Conservation (phyloP, 2,113 vertebrate species). For the Macrotus californicus region DNA sequence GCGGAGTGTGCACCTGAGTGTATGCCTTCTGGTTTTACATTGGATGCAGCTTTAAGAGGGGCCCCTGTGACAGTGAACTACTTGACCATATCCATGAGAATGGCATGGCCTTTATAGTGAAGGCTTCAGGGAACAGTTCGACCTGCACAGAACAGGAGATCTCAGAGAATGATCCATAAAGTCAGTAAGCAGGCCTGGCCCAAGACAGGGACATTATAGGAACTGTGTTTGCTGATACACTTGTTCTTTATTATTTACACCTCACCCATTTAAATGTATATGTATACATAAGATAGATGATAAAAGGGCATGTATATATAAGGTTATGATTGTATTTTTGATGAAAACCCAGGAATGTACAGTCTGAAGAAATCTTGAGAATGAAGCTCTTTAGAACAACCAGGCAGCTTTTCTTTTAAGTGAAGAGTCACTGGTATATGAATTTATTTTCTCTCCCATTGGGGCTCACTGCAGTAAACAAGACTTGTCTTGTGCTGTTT, state of each 20-base stretch:
- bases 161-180: not conserved
- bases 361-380: not conserved
- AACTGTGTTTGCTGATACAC: not conserved
- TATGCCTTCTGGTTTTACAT: not conserved
- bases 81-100: not conserved
- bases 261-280: not conserved
- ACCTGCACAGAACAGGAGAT: no score
- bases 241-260: not conserved
- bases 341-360: not conserved
- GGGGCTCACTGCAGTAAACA: not conserved
- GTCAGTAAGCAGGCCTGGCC: not conserved
- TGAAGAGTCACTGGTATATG: not conserved
- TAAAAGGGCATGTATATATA: not conserved
- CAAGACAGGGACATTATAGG: fast-evolving
- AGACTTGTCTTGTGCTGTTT: not conserved
- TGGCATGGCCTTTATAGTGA: not conserved
- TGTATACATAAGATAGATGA: not conserved
- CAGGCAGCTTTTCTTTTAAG: not conserved
- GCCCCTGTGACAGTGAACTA: not conserved
- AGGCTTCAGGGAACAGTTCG: not conserved
- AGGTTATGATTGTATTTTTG: not conserved
- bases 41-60: not conserved
- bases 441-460: not conserved
- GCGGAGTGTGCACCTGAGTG: no score
- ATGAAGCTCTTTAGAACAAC: not conserved